These are phyloP conservation scores for Penaeus monodon DNA, from an alignment of 2,888 invertebrate species.

Conservation along the genomic window DNA sequence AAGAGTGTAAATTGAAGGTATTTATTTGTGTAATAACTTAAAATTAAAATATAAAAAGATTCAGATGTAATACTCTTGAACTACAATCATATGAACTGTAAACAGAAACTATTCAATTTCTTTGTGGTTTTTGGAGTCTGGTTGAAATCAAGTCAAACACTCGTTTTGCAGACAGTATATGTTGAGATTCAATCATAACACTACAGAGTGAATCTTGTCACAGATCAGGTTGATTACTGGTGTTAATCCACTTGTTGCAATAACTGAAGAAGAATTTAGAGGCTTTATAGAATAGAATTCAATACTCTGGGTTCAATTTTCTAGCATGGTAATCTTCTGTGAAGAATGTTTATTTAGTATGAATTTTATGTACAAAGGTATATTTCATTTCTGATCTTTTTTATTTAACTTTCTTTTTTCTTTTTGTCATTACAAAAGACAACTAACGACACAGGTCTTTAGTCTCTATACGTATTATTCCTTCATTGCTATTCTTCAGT, in stretches of 20 bases:
- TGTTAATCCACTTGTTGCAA: not conserved
- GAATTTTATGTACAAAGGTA: not conserved
- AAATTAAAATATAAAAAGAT: too few species aligned
- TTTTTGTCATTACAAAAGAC: constrained; percentile 14
- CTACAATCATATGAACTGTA: too few species aligned
- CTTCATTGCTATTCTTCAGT: not conserved
- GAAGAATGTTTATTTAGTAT: constrained; percentile 7
- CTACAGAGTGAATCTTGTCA: too few species aligned
- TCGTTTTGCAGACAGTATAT: too few species aligned
- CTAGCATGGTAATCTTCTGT: constrained; percentile 6
- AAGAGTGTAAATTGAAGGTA: too few species aligned
- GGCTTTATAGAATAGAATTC: constrained; percentile 19
- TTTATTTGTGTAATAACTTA: too few species aligned
- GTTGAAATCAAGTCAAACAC: too few species aligned
- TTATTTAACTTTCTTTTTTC: not conserved
- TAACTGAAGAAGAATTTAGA: constrained; percentile 10
- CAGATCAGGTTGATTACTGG: not conserved
- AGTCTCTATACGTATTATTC: not conserved
- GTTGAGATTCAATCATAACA: too few species aligned
- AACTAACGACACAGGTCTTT: constrained; percentile 1
- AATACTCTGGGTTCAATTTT: constrained; percentile 13
- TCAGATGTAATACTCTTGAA: too few species aligned
- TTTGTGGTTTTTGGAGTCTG: too few species aligned
- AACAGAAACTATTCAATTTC: too few species aligned
- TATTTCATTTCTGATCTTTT: constrained; percentile 3